Conservation (phyloP, 2,888 invertebrate genomes). For the Hypomecis punctinalis region DNA sequence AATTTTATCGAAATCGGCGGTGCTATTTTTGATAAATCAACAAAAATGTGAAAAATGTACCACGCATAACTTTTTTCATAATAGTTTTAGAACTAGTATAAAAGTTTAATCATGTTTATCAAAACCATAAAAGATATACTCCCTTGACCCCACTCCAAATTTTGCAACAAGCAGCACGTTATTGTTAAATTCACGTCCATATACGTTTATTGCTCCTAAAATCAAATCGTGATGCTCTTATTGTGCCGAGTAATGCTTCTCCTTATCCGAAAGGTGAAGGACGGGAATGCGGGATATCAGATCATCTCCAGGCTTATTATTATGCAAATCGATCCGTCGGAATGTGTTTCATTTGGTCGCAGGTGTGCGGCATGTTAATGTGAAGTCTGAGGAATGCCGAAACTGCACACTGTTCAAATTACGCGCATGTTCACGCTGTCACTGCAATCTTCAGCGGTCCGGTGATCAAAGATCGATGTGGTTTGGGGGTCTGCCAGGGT, state of each 20-base stretch:
- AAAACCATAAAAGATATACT: no score
- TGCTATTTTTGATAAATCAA: no score
- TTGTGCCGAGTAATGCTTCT: slow-evolving; percentile 66
- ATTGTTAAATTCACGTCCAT: no score
- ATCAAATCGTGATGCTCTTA: slow-evolving; percentile 3
- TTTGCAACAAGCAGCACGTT: no score
- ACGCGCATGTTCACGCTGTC: slow-evolving; percentile 21
- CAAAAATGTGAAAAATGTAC: no score
- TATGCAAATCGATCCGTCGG: slow-evolving; percentile 61
- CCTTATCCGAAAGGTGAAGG: slow-evolving; percentile 78
- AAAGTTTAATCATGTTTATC: no score
- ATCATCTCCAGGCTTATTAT: slow-evolving; percentile 50
- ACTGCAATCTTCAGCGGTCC: slow-evolving; percentile 41
- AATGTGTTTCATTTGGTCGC: slow-evolving; percentile 46
- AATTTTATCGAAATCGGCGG: no score
- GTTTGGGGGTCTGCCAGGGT: slow-evolving; percentile 52
- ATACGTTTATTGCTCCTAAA: no score
- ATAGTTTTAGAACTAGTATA: no score
- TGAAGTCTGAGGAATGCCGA: slow-evolving; percentile 34
- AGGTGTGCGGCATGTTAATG: slow-evolving; percentile 42
- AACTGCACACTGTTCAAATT: slow-evolving; percentile 30
- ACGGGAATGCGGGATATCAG: slow-evolving; percentile 53
- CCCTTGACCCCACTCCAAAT: no score
- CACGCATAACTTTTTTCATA: no score
- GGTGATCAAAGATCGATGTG: slow-evolving; percentile 36